Conservation (phyloP, 2,113 vertebrate species). For the Sylvilagus bachmani region DNA sequence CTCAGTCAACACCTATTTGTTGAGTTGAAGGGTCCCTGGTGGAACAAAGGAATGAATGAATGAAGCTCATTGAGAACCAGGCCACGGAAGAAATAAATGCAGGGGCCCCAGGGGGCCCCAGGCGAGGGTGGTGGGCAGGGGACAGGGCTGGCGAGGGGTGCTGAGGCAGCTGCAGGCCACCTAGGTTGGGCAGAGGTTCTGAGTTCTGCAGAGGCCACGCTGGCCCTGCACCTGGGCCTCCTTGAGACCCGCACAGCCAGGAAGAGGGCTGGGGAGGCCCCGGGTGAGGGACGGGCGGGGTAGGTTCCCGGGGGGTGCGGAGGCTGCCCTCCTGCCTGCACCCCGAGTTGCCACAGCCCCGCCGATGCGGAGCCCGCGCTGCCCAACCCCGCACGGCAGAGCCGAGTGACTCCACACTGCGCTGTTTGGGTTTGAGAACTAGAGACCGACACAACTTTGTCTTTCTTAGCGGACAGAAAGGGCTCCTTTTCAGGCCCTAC, state of each 20-base stretch:
- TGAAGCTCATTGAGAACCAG: background rate
- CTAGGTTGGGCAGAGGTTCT: constrained; percentile 86
- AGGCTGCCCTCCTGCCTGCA: background rate
- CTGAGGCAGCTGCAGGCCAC: constrained; percentile 81
- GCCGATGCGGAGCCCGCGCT: background rate
- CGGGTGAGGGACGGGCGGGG: too few relatives aligned
- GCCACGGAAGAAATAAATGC: too few relatives aligned
- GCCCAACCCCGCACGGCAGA: rapidly evolving
- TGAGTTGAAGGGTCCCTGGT: background rate
- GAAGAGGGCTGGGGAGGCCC: background rate
- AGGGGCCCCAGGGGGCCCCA: background rate
- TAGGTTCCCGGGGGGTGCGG: too few relatives aligned
- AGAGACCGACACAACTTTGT: constrained; percentile 79
- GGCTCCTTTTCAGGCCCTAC: constrained; percentile 82
- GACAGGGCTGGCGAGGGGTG: background rate
- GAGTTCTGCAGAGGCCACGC: constrained; percentile 81
- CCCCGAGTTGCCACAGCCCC: rapidly evolving
- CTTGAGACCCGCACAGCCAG: constrained; percentile 82
- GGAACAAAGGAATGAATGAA: background rate
- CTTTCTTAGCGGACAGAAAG: constrained; percentile 48
- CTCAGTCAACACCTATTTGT: background rate
- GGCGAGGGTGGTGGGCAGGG: background rate
- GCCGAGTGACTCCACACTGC: background rate
- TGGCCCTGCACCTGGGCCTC: constrained; percentile 75
- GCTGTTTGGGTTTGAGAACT: constrained; percentile 80